Evolutionary conservation across 1,140 invertebrate species (phyloP), one percentile per base, ranked within the genome.

Genomic region (Paracyclopina nana): DNA sequence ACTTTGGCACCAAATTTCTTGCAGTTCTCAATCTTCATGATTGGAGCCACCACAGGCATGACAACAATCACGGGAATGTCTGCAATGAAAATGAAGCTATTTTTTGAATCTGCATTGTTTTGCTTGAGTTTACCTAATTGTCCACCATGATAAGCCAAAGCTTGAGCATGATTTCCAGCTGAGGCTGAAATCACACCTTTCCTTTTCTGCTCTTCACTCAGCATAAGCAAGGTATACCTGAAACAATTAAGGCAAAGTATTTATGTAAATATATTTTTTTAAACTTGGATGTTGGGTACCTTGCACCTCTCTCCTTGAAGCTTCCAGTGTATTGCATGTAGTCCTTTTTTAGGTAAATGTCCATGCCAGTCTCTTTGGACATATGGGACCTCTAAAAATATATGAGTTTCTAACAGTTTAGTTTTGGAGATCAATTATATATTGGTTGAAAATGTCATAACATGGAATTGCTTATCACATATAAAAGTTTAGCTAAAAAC

Each of bases 1-100:
- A 94, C 82, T 31, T 74, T 76, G 1, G 87, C 87, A 12, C 82
- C 82, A 60, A 76, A 83, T 50, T 78, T 76, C 42, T 74, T 71
- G 61, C 87, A 94, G 45, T 79, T 76, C 55, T 83, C 73, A 38
- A 94, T 79, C 67, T 95, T 95, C 84, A 92, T 92, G 34, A 94
- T 81, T 0, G 84, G 82, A 0, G 84, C 83, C 1, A 82, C 72
- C 11, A 78, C 75, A 0, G 88, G 88, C 88, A 94, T 94, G 0
- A 95, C 81, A 1, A 95, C 88, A 0, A 84, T 90, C 0, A 87
- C 79, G 0, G 82, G 78, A 40, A 94, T 79, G 5, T 29, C 29
- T 27, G 45, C 20, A 14, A 31, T 3, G 34, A 38, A 8, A 38
- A 20, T 5, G 14, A n/a, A n/a, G n/a, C n/a, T n/a, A n/a, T n/a